These are phyloP conservation scores for Melipona quadrifasciata DNA, from an alignment of 1,140 invertebrate species.

Conservation along the genomic window DNA sequence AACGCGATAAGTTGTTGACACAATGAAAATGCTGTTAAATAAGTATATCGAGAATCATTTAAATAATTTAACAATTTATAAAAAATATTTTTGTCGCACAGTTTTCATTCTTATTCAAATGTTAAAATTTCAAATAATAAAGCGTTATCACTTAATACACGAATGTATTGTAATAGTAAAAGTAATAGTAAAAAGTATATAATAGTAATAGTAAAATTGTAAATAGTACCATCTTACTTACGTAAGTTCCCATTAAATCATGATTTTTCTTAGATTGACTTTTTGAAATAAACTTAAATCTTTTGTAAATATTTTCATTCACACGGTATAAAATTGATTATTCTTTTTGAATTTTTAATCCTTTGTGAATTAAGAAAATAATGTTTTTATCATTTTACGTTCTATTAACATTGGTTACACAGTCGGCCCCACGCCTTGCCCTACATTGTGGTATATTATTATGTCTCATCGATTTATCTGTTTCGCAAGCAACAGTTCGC, in stretches of 20 bases:
- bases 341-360: background rate
- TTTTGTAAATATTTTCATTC: background rate
- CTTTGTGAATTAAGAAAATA: background rate
- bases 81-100: background rate
- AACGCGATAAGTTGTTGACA: background rate
- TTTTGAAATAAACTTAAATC: background rate
- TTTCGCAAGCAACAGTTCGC: conserved; percentile 42
- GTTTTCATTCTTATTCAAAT: background rate
- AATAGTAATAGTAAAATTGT: background rate
- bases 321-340: background rate
- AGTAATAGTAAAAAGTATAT: too few species aligned
- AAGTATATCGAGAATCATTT: background rate
- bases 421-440: conserved; percentile 1
- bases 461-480: conserved; percentile 16
- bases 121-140: too few species aligned
- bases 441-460: conserved; percentile 36
- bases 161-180: background rate
- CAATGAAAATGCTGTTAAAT: background rate
- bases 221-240: background rate
- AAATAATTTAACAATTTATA: background rate
- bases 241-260: background rate
- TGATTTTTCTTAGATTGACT: background rate
- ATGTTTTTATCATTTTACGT: background rate
- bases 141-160: too few species aligned
- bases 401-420: conserved; percentile 11